Evolutionary conservation across 2,888 invertebrate species (phyloP), one percentile per base, ranked within the genome.

Genomic region (Escarpia spicata): DNA sequence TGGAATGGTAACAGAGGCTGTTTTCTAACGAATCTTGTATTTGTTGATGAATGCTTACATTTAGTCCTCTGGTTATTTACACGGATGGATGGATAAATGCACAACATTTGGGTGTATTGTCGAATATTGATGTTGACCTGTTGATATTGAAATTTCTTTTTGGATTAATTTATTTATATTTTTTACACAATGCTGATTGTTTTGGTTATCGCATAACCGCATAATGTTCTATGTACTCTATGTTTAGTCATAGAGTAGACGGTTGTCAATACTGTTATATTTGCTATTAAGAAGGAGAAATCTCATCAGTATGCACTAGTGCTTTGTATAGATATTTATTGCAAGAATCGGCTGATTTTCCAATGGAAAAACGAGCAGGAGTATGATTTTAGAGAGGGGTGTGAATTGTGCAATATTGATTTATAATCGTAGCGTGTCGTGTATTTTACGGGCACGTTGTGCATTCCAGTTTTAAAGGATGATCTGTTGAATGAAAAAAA

Each of bases 251-350:
- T 75, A 75, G 75, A 4, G 75, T 75, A 26, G 75, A 75, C n/a
- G 26, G 75, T 75, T 2, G 19, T 75, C 19, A 75, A 3, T 75
- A 26, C 75, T 75, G 75, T 75, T 75, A 75, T 75, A 75, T 75
- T 75, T 75, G 75, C 75, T 75, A 75, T 75, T 75, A 15, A 75
- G 75, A 75, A 75, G 75, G 75, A 75, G n/a, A 75, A 75, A 75
- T 75, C 75, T 75, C 75, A 26, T 75, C 19, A 75, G 75, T 26
- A 75, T 6, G 4, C n/a, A n/a, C 75, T 52, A 26, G n/a, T 75
- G 75, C 75, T 75, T 75, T 75, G 75, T 75, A 75, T 26, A 75
- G 75, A 26, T 75, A 75, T 75, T 75, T 75, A 75, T 75, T 6
- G 75, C 75, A 75, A 4, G 75, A 75, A 75, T 75, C n/a, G 26